Conservation (phyloP, 2,888 invertebrate genomes). For the Euzophera pinguis region DNA sequence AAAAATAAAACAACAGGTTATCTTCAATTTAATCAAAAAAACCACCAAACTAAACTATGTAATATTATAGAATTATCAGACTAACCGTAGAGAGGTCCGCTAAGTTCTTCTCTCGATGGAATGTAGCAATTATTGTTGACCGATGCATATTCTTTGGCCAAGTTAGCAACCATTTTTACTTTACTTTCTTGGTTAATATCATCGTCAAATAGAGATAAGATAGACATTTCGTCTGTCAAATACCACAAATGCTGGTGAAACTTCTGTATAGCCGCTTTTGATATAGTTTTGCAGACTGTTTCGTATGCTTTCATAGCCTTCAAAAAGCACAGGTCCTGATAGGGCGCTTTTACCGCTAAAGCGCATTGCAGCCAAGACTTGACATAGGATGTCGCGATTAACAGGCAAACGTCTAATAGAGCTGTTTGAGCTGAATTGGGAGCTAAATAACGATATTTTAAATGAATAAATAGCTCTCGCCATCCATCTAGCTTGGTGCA, state of each 20-base stretch:
- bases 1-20: neutral
- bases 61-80: too few species aligned
- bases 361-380: conserved; percentile 15
- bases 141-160: neutral
- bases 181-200: neutral
- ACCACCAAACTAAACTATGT: too few species aligned
- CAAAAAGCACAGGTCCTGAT: conserved; percentile 16
- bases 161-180: neutral
- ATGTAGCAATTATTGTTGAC: neutral
- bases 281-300: conserved; percentile 15
- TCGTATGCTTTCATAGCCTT: conserved; percentile 3
- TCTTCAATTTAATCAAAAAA: neutral
- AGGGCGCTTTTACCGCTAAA: conserved; percentile 14
- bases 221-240: neutral
- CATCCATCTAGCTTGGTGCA: conserved; percentile 21
- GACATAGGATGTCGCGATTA: conserved; percentile 10
- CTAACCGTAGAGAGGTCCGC: neutral
- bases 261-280: conserved; percentile 19
- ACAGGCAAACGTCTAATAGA: conserved; percentile 16
- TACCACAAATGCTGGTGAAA: conserved; percentile 17
- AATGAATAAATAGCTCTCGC: conserved; percentile 17
- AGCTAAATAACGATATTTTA: conserved; percentile 11
- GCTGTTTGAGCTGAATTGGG: conserved; percentile 14
- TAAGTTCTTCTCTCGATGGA: neutral
- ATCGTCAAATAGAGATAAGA: neutral